Evolutionary conservation across 1,140 invertebrate species (phyloP), one percentile per base, ranked within the genome.

Genomic region (Lerema accius): DNA sequence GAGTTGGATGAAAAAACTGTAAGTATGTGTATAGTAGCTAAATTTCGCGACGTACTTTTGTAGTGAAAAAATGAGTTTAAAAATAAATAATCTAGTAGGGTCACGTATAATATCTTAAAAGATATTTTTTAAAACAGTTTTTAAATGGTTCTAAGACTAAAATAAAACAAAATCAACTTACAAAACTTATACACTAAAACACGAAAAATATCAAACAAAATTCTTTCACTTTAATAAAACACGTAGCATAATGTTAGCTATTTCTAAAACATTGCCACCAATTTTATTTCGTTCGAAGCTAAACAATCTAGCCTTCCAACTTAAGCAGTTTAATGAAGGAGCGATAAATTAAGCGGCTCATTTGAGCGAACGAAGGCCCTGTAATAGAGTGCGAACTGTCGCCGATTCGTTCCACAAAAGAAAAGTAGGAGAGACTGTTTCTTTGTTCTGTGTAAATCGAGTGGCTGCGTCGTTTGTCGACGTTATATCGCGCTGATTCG

Each of bases 371-470:
- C 84, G 80, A 87, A 86, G 76, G 80, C 64, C 64, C 76, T 53
- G 74, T 86, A 88, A 86, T 88, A 86, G 83, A 86, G 72, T 86
- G 82, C 58, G 80, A 84, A 82, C 77, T 84, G 85, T 84, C 79
- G 73, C 63, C 72, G 67, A 35, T 62, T 68, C 60, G 50, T 64
- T 67, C 65, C 77, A 84, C 82, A 86, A 86, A 84, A 88, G 80
- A 82, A 84, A 86, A 79, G 81, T 78, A 80, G 76, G 68, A 70
- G 72, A 76, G 75, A 69, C 69, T 56, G 58, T 68, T 75, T 79
- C 84, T 86, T 88, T 89, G 86, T 86, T 89, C 84, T 86, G 81
- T 76, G 62, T 82, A 84, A 88, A 88, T 85, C 82, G 85, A 88
- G 78, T 84, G 75, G 78, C 65, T 69, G 61, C 76, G 73, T 73